These are phyloP conservation scores for Acrobasis suavella DNA, from an alignment of 2,888 invertebrate species.

Conservation along the genomic window DNA sequence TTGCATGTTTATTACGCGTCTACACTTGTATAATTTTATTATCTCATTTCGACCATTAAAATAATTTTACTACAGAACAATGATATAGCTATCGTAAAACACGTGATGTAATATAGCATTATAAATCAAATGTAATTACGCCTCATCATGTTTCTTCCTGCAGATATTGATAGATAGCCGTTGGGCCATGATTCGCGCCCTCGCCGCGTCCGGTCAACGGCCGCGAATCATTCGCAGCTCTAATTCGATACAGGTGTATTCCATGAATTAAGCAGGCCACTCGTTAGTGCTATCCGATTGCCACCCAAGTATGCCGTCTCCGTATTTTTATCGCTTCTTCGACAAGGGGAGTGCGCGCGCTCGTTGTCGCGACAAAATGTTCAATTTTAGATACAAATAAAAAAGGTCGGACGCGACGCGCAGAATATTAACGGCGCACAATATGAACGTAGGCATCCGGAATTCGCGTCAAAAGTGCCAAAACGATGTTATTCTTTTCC, in stretches of 20 bases:
- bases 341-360: conserved; percentile 66
- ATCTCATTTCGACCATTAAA: not conserved
- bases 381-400: conserved; percentile 83
- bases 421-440: conserved; percentile 81
- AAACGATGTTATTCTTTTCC: conserved; percentile 81
- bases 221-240: conserved; percentile 28
- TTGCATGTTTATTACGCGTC: not conserved
- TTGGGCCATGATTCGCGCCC: not conserved
- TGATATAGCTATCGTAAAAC: not conserved
- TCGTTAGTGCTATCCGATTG: conserved; percentile 66
- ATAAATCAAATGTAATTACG: not conserved
- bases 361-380: conserved; percentile 81
- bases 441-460: conserved; percentile 81
- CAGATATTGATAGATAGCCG: too few relatives aligned
- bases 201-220: not conserved
- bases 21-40: not conserved
- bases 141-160: not conserved
- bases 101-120: not conserved
- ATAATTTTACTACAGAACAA: conserved; percentile 10
- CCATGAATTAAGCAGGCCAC: conserved; percentile 46
- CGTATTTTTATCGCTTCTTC: conserved; percentile 75
- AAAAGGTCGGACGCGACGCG: conserved; percentile 80
- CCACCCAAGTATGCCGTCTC: conserved; percentile 55
- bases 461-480: conserved; percentile 80
- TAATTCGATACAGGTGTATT: conserved; percentile 50